Conservation (phyloP, 2,888 invertebrate species). For the Eretmocerus hayati region DNA sequence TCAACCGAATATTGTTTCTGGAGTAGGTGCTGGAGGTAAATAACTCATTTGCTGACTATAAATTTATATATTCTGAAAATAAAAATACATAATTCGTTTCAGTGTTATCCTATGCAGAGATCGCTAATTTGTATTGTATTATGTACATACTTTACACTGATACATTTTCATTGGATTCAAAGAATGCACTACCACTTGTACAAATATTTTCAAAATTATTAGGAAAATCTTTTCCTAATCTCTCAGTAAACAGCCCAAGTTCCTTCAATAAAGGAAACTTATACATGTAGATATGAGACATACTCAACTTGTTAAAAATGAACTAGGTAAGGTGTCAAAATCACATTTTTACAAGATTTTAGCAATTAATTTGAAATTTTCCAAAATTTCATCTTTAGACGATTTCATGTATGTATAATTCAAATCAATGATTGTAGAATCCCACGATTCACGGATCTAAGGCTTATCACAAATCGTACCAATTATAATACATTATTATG, state of each 20-base stretch:
- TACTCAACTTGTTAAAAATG: not conserved
- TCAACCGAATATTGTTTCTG: constrained; percentile 40
- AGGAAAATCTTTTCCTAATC: constrained; percentile 25
- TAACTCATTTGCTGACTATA: constrained; percentile 6
- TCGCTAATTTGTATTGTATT: constrained; percentile 30
- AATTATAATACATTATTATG: no score
- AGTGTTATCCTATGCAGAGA: constrained; percentile 40
- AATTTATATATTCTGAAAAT: constrained; percentile 14
- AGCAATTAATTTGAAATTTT: not conserved
- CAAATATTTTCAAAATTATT: constrained; percentile 32
- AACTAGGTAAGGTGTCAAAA: not conserved
- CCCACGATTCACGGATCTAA: no score
- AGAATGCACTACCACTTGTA: constrained; percentile 33
- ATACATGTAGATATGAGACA: constrained; percentile 32
- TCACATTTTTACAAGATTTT: not conserved
- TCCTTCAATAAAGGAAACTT: constrained; percentile 41
- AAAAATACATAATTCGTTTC: constrained; percentile 22
- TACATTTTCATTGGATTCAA: constrained; percentile 36
- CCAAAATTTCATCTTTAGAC: no score
- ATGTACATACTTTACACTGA: constrained; percentile 39
- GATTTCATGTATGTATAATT: constrained; percentile 6
- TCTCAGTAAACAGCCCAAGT: constrained; percentile 25
- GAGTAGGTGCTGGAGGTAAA: constrained; percentile 41
- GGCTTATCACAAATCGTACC: no score
- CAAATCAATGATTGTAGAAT: no score